Evolutionary conservation across 2,113 vertebrate genomes (phyloP), one percentile per base, ranked within the genome.

Genomic region (Parus major): DNA sequence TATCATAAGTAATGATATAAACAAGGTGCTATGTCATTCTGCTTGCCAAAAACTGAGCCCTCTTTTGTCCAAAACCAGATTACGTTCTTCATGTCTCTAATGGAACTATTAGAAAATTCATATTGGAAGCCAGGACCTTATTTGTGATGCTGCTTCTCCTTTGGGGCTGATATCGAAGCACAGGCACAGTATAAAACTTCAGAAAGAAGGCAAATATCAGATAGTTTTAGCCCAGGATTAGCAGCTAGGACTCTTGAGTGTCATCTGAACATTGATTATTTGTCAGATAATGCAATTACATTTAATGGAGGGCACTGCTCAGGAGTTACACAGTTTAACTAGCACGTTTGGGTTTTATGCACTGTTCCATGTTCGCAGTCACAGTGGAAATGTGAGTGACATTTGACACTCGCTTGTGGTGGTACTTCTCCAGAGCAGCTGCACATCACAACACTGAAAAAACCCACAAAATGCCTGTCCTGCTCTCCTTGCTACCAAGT

Each of bases 211-310:
- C 84, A 94, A 95, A 86, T 92, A 95, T 36, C 88, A 90, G 90
- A 53, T 68, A 88, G 90, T 95, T 92, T 91, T 95, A 95, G 92
- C 57, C 65, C 59, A 84, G 86, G 93, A 95, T 97, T 95, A 96
- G 95, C 95, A 91, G 95, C 92, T 94, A 82, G 94, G 94, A 95
- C 95, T 97, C 96, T 88, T 96, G 95, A 97, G 97, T 96, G 96
- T 96, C 95, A 95, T 97, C 95, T 94, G 93, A 93, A 82, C 96
- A 97, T 97, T 97, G 97, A 97, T 97, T 97, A 97, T 96, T 96
- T 96, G 96, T 97, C 96, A 97, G 93, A 96, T 97, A 97, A 97
- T 96, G 96, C 96, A 97, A 96, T 97, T 97, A 97, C 72, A 41
- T 96, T 97, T 97, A 97, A 97, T 97, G 96, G 96, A 97, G 94